Conservation (phyloP, 1,140 invertebrate genomes). For the Trinorchestia longiramus region DNA sequence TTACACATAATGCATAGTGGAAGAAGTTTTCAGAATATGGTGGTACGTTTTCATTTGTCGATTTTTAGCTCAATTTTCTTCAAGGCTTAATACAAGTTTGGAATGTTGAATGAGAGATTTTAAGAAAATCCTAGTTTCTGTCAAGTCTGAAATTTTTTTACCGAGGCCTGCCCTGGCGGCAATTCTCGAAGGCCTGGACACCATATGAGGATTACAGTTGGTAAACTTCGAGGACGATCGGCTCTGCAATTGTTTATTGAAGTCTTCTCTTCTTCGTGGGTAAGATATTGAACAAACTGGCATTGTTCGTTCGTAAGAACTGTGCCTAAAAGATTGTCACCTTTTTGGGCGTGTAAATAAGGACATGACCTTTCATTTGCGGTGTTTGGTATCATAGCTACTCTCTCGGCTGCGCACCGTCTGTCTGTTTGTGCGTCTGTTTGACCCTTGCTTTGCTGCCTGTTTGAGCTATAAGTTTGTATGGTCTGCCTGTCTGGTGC, state of each 20-base stretch:
- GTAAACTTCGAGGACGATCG: neutral
- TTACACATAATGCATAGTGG: too few relatives aligned
- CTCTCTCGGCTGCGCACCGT: neutral
- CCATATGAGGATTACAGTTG: neutral
- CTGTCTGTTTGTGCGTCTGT: too few relatives aligned
- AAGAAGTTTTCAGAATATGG: too few relatives aligned
- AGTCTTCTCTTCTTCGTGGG: neutral
- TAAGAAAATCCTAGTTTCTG: neutral
- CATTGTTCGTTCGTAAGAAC: neutral
- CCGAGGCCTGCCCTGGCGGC: neutral
- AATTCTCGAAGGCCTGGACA: neutral
- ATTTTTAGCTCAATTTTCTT: too few relatives aligned
- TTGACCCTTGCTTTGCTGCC: too few relatives aligned
- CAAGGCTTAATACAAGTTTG: neutral
- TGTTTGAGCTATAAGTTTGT: too few relatives aligned
- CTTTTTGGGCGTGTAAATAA: neutral
- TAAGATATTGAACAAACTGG: neutral
- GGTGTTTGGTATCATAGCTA: neutral
- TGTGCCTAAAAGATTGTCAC: neutral
- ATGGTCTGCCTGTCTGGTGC: too few relatives aligned
- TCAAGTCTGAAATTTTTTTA: neutral
- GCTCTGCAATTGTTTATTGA: neutral
- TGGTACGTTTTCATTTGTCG: too few relatives aligned
- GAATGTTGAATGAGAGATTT: neutral
- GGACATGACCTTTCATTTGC: neutral